Evolutionary conservation across 1,140 invertebrate species (phyloP), one percentile per base, ranked within the genome.

Genomic region (Megathymus violae): DNA sequence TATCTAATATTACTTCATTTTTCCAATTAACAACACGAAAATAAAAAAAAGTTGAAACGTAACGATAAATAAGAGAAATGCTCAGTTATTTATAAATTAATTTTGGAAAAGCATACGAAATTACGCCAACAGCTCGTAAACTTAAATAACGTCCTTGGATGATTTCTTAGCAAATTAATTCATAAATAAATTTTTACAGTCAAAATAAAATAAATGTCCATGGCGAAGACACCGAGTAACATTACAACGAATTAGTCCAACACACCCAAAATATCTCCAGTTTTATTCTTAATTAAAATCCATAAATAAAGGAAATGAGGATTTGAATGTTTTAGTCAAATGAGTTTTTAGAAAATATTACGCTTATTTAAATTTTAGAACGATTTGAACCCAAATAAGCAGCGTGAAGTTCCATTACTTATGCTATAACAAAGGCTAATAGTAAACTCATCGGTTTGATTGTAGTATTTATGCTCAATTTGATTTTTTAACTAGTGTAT

Each of bases 211-310:
- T 46, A 31, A 31, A 31, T 43, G 25, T 56, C n/a, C 3, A n/a
- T 15, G n/a, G 9, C 0, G 43, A 14, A 10, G 52, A 44, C 40
- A 46, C 15, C 15, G 9, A 44, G 25, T 58, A 34, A 10, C 54
- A 25, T 41, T 22, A 64, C 31, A 58, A 47, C 31, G 64, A 69
- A 70, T 67, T 69, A 64, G 34, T 34, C 22, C 62, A 64, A 74
- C 64, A 62, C 66, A 62, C 47, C 54, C 64, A 67, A 69, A 67
- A 74, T 50, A 40, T 61, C 38, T 22, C 22, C 27, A 41, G 47
- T 62, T 69, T 65, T 62, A 60, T 69, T 70, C 63, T 67, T 74
- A 70, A 74, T 67, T 70, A 46, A 68, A 70, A 50, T 31, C 27
- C 65, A 58, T 65, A 61, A 72, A 69, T 72, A 52, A 72, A 44